Conservation (phyloP, 2,113 vertebrate species). For the Pygoscelis adeliae region DNA sequence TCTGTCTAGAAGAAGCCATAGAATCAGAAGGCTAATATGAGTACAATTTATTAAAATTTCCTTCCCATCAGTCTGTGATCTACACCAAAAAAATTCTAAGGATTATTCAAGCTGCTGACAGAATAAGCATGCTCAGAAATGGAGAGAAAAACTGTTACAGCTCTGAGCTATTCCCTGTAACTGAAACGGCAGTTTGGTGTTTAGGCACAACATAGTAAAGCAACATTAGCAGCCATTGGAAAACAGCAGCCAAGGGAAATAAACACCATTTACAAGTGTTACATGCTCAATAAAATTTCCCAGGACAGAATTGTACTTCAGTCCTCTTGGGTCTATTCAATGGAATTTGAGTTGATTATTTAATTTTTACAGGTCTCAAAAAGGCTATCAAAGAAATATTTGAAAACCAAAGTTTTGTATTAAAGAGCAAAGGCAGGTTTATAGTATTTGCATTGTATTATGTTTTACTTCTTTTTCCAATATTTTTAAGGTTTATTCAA, state of each 20-base stretch:
- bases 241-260: neutral
- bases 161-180: neutral
- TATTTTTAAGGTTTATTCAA: neutral
- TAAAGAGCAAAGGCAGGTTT: neutral
- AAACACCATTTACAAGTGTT: neutral
- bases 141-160: neutral
- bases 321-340: neutral
- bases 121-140: neutral
- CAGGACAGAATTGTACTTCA: neutral
- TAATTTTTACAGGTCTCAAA: neutral
- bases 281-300: neutral
- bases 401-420: neutral
- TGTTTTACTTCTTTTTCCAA: neutral
- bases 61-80: neutral
- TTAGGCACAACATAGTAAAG: neutral
- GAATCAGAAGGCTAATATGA: neutral
- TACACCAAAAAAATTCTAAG: neutral
- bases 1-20: neutral
- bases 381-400: neutral
- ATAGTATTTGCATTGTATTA: neutral
- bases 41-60: neutral
- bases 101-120: neutral
- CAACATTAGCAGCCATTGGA: neutral
- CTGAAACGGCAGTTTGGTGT: neutral
- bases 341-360: neutral